Evolutionary conservation across 92 coral and sea anemone genomes (phyloP), one percentile per base, ranked within the genome.

Genomic region (Palythoa grandis): DNA sequence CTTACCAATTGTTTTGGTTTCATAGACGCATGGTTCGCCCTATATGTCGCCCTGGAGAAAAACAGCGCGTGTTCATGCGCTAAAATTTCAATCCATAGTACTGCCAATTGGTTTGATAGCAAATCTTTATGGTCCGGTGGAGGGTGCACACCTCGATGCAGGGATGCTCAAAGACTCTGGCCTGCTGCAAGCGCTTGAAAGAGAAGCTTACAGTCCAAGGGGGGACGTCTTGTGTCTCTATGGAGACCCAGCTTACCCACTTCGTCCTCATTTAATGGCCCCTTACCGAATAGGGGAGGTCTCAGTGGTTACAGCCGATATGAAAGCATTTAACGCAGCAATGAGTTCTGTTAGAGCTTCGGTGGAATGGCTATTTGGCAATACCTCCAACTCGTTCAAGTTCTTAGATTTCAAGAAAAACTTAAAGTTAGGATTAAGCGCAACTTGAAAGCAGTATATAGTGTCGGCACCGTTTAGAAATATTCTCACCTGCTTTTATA

Each of bases 221-320:
- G 91, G 85, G 35, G 85, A 86, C 4, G 56, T 78, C 54, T 47
- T 86, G 22, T 76, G 84, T 74, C 61, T 76, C 53, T 88, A 88
- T 84, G 91, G 88, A 43, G 88, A 88, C 72, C 88, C 88, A 25
- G 86, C 91, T 40, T 88, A 88, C 82, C 88, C 85, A 6, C 79
- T 76, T 25, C 85, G 88, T 63, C 88, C 88, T 3, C 57, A 82
- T 23, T 71, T 83, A 35, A 71, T 70, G 74, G 23, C 52, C 52
- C 88, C 91, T 23, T 88, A 83, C 58, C 39, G 83, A 13, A 13
- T 4, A 13, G 16, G 63, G n/a, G n/a, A 57, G 63, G 63, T 17
- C 63, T 19, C n/a, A 13, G 77, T 47, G 5, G 15, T 78, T 43
- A 82, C 82, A 3, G 71, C 66, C 5, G 69, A 54, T 23, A 76